Evolutionary conservation across 2,113 vertebrate species (phyloP), one percentile per base, ranked within the genome.

Genomic region (Rhinogobius similis): DNA sequence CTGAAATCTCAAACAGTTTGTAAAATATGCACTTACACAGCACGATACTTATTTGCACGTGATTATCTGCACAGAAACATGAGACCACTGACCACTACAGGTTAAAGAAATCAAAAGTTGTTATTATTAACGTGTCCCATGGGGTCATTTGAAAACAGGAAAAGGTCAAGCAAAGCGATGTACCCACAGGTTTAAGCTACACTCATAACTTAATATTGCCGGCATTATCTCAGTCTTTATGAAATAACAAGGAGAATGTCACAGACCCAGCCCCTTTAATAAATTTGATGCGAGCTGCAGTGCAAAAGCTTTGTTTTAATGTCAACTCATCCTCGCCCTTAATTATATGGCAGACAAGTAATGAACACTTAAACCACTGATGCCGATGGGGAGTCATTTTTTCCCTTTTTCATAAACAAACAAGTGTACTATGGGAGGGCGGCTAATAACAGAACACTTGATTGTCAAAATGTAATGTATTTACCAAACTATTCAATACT

Each of bases 301-400:
- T 65, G 59, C 10, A 21, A 12, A 73, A 63, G 36, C 63, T 65
- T 70, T 52, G 62, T 73, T 68, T 41, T 73, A 73, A 62, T 72
- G 64, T 73, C 71, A 65, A 52, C 24, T 53, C 29, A 48, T 62
- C 21, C 79, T 52, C 70, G 68, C 68, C 59, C 73, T 76, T 78
- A 74, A 83, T 82, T 83, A 85, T 68, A 70, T 36, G 29, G 27
- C 67, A 73, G 73, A 41, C 73, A 27, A 23, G 69, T 82, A 83
- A 85, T 84, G 67, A 85, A 85, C 78, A 73, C 65, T 58, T n/a
- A 27, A 76, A 66, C 65, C 68, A 50, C 38, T 62, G n/a, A 59
- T 72, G 70, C 72, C 82, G 74, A 44, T 65, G 21, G 72, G 76
- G 83, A 81, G 81, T 4, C 10, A 46, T 65, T 55, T 61, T 68